Percentiles rank a stretch among this genome's conserved stretches.
Evolutionary conservation across 2,113 vertebrate genomes (phyloP).

Genomic region (Amphiprion ocellaris): DNA sequence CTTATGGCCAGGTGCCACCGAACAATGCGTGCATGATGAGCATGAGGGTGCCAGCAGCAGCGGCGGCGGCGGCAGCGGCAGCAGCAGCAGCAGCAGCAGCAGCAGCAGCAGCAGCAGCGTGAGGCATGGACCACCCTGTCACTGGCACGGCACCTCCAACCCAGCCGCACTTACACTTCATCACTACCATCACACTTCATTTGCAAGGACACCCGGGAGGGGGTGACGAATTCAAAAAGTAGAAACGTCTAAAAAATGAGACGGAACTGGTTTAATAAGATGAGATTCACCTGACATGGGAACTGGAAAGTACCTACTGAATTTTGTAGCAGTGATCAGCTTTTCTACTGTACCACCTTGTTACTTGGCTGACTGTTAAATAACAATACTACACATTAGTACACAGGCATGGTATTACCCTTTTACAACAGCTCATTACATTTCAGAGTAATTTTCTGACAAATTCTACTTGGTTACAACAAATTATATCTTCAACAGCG

Average conservation of each 20-base stretch:
- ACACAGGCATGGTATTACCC: too few species aligned
- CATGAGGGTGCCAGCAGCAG: slow-evolving; percentile 80
- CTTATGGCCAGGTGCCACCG: slow-evolving; percentile 69
- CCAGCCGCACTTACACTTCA: slow-evolving; percentile 74
- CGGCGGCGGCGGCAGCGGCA: slow-evolving; percentile 31
- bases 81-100: slow-evolving; percentile 70
- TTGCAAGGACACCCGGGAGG: slow-evolving; percentile 59
- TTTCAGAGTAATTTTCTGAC: too few species aligned
- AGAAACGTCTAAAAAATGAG: slow-evolving; percentile 28
- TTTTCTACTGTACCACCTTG: background rate
- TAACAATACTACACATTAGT: too few species aligned
- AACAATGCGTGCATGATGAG: slow-evolving; percentile 80
- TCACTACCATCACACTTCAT: slow-evolving; percentile 77
- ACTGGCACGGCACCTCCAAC: slow-evolving; percentile 66
- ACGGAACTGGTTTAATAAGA: slow-evolving; percentile 23
- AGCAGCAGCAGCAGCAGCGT: slow-evolving; percentile 33
- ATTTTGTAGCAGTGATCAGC: background rate
- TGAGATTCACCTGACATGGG: slow-evolving; percentile 1
- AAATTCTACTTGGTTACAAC: too few species aligned
- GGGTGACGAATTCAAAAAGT: slow-evolving; percentile 43
- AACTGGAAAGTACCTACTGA: background rate
- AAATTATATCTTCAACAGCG: too few species aligned
- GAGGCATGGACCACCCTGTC: slow-evolving; percentile 77
- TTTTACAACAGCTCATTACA: too few species aligned
- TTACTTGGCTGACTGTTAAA: too few species aligned